phyloP scores from a whole-genome alignment of 2,888 invertebrate genomes.

The Melanostoma scalare region DNA sequence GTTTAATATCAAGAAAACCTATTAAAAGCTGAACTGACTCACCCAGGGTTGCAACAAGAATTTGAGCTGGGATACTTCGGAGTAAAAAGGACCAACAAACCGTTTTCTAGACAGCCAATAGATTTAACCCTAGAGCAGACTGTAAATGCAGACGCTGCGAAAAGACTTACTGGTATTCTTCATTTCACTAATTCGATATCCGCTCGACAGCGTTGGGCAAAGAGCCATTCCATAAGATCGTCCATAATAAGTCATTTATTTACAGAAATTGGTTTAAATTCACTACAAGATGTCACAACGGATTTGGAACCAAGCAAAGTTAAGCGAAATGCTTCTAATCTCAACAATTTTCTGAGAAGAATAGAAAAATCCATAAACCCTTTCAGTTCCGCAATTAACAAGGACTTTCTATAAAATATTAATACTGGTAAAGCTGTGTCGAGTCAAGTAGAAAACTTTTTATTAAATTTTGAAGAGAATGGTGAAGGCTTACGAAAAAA shows the following conservation, averaged over 20 bases:
- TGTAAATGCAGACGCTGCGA: not conserved
- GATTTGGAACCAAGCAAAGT: no score
- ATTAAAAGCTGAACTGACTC: no score
- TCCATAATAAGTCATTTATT: not conserved
- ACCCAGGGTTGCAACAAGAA: no score
- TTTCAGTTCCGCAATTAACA: no score
- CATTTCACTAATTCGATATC: constrained; percentile 5
- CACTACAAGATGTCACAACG: not conserved
- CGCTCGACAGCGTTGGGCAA: not conserved
- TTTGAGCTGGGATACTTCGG: constrained; percentile 11
- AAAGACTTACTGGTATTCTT: not conserved
- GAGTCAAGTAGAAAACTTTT: no score
- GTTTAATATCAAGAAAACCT: no score
- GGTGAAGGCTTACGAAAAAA: no score
- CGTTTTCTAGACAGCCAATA: constrained; percentile 70
- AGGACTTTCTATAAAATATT: no score
- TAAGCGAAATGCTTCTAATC: not conserved
- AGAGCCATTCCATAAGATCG: not conserved
- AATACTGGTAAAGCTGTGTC: no score
- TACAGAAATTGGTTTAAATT: not conserved
- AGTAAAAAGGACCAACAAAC: constrained; percentile 60
- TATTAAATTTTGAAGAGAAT: no score
- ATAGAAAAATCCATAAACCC: not conserved
- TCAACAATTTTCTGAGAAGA: not conserved
- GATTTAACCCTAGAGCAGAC: constrained; percentile 26